These are phyloP conservation scores for Bombus superbus DNA, from an alignment of 1,140 invertebrate species.

Conservation along the genomic window DNA sequence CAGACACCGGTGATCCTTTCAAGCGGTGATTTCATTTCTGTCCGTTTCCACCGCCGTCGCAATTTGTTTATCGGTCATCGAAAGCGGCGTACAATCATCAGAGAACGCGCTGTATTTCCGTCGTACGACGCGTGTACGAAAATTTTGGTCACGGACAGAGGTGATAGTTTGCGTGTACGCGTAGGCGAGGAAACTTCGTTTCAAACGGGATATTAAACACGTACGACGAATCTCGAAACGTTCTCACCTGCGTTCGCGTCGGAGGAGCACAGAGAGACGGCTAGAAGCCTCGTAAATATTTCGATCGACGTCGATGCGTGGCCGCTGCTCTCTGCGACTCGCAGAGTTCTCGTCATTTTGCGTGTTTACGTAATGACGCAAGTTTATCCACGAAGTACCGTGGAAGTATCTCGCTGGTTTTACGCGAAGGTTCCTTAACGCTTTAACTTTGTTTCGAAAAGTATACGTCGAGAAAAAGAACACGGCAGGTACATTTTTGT, in stretches of 20 bases:
- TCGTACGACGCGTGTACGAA: neutral
- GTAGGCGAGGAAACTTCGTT: neutral
- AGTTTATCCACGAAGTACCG: no score
- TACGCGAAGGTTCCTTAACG: no score
- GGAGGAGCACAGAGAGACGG: neutral
- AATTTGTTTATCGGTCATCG: constrained; percentile 30
- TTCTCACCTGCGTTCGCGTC: neutral
- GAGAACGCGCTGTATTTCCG: neutral
- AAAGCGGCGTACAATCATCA: neutral
- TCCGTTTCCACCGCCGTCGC: neutral
- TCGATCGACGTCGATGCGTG: constrained; percentile 2
- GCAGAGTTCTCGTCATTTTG: no score
- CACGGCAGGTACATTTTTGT: no score
- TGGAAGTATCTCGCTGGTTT: no score
- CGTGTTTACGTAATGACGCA: no score
- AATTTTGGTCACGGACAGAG: neutral
- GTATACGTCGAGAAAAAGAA: no score
- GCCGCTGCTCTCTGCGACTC: neutral
- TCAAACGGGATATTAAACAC: constrained; percentile 26
- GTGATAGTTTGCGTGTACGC: no score
- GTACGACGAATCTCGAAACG: neutral
- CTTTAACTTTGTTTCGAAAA: no score
- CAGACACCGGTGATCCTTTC: neutral
- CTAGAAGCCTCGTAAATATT: constrained; percentile 26
- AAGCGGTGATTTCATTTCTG: constrained; percentile 7